A percentile compares a stretch with the other conserved stretches of the same genome.
Conservation (phyloP, 2,888 invertebrate genomes). For the Bombylius major region DNA sequence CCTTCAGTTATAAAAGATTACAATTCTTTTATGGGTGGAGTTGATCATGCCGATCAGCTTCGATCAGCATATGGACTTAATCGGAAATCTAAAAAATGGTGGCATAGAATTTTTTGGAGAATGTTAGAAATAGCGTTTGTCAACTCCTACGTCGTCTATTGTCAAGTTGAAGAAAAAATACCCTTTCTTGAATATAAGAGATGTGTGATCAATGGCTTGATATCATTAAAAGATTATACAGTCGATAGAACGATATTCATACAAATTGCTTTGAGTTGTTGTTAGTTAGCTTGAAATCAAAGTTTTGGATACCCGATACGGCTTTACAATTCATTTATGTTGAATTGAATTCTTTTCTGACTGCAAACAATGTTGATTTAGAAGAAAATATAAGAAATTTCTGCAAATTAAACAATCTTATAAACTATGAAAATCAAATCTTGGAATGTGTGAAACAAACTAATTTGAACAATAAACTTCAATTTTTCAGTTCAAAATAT, state of each 20-base stretch:
- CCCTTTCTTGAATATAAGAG: neutral
- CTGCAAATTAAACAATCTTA: no score
- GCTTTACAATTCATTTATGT: no score
- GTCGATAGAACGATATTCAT: constrained; percentile 1
- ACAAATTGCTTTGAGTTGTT: neutral
- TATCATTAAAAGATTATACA: constrained; percentile 1
- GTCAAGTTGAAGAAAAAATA: constrained; percentile 2
- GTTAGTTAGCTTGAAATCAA: no score
- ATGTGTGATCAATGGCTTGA: neutral
- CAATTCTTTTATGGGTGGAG: constrained; percentile 10
- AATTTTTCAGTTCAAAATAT: no score
- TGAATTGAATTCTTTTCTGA: no score
- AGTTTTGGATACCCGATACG: no score
- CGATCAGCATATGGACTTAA: constrained; percentile 7
- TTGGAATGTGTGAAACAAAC: no score
- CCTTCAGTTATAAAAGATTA: constrained; percentile 8
- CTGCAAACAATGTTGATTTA: no score
- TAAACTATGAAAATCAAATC: no score
- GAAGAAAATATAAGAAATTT: no score
- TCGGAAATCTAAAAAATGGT: constrained; percentile 5
- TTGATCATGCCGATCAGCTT: constrained; percentile 11
- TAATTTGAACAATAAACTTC: no score
- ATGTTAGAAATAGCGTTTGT: constrained; percentile 5
- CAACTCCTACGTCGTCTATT: constrained; percentile 1
- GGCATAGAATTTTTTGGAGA: constrained; percentile 4